A percentile compares a stretch with the other conserved stretches of the same genome.
Evolutionary conservation across 2,113 vertebrate genomes (phyloP).

Genomic region (Cochlearius cochlearius): DNA sequence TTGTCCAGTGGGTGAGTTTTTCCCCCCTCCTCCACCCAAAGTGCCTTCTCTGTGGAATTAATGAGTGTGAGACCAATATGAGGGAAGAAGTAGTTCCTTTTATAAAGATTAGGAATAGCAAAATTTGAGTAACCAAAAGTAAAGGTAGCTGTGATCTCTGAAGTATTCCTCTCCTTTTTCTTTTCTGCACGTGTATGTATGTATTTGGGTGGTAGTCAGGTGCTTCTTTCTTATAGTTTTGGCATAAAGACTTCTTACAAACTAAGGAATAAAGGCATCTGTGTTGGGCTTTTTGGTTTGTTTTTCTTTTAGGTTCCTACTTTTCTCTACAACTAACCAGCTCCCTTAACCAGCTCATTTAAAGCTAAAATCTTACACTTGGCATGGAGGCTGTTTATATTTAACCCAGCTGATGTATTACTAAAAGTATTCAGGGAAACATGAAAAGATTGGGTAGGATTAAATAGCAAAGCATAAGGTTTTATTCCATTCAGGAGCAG

Average conservation of each 20-base stretch:
- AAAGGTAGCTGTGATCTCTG: neutral
- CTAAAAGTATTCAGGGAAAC: neutral
- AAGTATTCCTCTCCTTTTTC: neutral
- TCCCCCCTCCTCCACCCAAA: neutral
- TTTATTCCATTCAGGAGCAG: neutral
- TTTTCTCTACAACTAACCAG: neutral
- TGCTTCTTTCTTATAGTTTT: neutral
- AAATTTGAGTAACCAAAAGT: neutral
- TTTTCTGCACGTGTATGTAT: neutral
- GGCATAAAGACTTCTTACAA: neutral
- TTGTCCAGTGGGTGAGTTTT: neutral
- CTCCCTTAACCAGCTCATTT: neutral
- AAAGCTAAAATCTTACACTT: neutral
- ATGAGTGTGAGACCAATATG: neutral
- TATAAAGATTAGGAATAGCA: neutral
- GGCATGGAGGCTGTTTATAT: neutral
- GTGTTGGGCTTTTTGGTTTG: neutral
- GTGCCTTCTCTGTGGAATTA: neutral
- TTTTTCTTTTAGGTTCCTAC: neutral
- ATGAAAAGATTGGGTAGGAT: neutral
- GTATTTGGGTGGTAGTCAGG: neutral
- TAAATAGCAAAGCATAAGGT: neutral
- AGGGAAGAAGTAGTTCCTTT: neutral
- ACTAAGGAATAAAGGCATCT: neutral
- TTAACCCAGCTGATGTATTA: neutral